Evolutionary conservation across 2,888 invertebrate species (phyloP), one percentile per base, ranked within the genome.

Genomic region (Chymomyza amoena): DNA sequence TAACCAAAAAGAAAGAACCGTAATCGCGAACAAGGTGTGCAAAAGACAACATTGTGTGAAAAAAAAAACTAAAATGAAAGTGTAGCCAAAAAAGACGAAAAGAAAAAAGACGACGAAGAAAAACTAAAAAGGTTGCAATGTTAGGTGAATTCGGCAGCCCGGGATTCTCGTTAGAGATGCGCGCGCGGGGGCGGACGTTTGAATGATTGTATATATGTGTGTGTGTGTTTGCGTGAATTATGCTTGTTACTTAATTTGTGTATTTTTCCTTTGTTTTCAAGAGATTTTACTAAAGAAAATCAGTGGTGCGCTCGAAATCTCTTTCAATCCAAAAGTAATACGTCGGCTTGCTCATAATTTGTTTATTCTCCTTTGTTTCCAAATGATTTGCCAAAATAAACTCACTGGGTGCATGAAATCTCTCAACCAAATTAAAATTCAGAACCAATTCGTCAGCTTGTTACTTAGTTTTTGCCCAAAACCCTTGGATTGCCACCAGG

Each of bases 1-100:
- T 75, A 78, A 79, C 67, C 70, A 76, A 83, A 81, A 72, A 76
- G 78, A 88, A 84, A 80, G 79, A 87, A 87, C 78, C 77, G 85
- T 88, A 87, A 84, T 77, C 70, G 78, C 71, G 63, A 54, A 18
- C 71, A 72, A 71, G 69, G 69, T 64, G 72, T 64, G 70, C 66
- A 71, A 32, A 32, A 60, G 66, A 65, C 68, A 79, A 77, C 66
- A 75, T 78, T 74, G 66, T 66, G 74, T 64, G 63, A 61, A 80
- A 75, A 73, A 39, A 61, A 18, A 20, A 59, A 39, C 50, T n/a
- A 32, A 61, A 45, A 52, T 25, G 28, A 52, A 63, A 63, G 32
- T 18, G 69, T 54, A 15, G 51, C 60, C 28, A 64, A 64, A 28
- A 56, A 64, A 54, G 18, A 20, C 6, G 25, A 64, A 64, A 28